Conservation (phyloP, 2,113 vertebrate genomes). For the Silurus asotus region DNA sequence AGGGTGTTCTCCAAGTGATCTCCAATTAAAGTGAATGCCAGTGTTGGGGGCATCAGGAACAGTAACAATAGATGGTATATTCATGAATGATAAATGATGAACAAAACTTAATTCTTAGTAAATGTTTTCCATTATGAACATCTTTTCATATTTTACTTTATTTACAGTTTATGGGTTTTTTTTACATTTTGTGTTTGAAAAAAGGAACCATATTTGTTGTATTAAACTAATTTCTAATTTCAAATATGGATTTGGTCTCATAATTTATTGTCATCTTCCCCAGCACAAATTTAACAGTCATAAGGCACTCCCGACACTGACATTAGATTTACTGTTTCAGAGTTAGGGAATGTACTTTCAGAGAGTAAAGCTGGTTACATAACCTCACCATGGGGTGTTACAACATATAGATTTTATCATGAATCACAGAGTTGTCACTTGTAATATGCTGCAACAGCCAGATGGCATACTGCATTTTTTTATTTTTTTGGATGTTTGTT, state of each 20-base stretch:
- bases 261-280: not conserved
- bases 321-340: conserved; percentile 30
- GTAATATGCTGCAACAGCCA: conserved; percentile 7
- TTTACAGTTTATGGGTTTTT: too few relatives aligned
- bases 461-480: not conserved
- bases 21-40: too few relatives aligned
- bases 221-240: too few relatives aligned
- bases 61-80: too few relatives aligned
- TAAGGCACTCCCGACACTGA: conserved; percentile 16
- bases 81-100: too few relatives aligned
- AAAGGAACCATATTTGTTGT: too few relatives aligned
- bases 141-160: too few relatives aligned
- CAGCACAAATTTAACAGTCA: not conserved
- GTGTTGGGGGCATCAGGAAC: too few relatives aligned
- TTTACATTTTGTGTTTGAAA: too few relatives aligned
- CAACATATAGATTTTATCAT: not conserved
- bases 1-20: too few relatives aligned
- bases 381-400: not conserved
- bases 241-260: not conserved
- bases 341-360: conserved; percentile 31
- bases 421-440: conserved; percentile 6
- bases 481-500: not conserved
- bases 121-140: too few relatives aligned
- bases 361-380: not conserved
- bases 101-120: too few relatives aligned